These are phyloP conservation scores for Ashinkailepas kermadecensis DNA, from an alignment of 2,888 invertebrate species.

Conservation along the genomic window DNA sequence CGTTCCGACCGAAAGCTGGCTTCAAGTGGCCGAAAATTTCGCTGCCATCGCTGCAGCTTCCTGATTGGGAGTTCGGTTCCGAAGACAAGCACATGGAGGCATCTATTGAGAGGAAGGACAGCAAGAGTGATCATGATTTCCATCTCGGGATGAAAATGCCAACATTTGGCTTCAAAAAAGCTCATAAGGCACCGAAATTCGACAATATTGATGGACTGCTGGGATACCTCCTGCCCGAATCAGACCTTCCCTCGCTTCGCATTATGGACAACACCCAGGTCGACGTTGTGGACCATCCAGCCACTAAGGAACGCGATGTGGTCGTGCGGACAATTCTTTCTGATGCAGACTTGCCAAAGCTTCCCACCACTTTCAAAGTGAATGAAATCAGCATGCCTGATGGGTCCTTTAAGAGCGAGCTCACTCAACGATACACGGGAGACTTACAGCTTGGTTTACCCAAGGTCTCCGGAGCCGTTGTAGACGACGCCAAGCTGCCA, in stretches of 20 bases:
- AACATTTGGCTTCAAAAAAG: background rate
- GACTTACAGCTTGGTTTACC: background rate
- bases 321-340: background rate
- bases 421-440: background rate
- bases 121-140: background rate
- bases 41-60: no score
- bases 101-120: no score
- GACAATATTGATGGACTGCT: background rate
- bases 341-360: background rate
- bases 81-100: no score
- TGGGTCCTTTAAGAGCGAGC: background rate
- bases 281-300: background rate
- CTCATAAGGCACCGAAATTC: background rate
- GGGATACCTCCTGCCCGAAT: background rate
- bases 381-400: background rate
- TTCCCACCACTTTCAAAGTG: background rate
- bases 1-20: background rate
- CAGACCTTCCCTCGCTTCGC: background rate
- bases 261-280: background rate
- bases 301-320: background rate
- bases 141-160: background rate
- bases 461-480: background rate
- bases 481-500: background rate
- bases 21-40: background rate
- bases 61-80: no score